phyloP scores from a whole-genome alignment of 1,140 invertebrate species.

The Pseudoatta argentina region DNA sequence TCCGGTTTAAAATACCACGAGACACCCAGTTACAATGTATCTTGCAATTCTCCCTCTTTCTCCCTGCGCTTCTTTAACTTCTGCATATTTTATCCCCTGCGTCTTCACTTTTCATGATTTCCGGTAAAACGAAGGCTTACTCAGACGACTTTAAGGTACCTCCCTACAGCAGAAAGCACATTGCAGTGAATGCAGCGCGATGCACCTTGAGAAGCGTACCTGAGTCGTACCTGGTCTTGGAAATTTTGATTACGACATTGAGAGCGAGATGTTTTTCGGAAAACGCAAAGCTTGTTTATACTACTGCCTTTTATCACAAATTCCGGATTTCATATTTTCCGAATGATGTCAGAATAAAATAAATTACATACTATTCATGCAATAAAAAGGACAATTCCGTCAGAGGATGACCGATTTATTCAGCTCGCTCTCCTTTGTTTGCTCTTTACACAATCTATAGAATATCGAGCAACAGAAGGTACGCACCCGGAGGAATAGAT shows the following conservation, averaged over 20 bases:
- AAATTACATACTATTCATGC: not conserved
- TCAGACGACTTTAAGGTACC: slow-evolving; percentile 35
- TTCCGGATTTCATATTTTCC: not conserved
- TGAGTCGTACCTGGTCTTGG: too few relatives aligned
- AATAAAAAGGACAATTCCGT: not conserved
- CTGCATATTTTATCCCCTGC: not conserved
- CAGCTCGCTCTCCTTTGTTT: slow-evolving; percentile 25
- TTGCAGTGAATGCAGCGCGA: not conserved
- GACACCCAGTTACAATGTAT: slow-evolving; percentile 48
- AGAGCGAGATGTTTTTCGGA: not conserved
- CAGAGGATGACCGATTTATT: slow-evolving; percentile 28
- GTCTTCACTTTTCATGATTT: slow-evolving; percentile 43
- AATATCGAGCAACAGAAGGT: slow-evolving; percentile 60
- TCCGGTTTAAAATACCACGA: slow-evolving; percentile 60
- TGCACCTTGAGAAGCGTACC: not conserved
- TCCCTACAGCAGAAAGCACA: not conserved
- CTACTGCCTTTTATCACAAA: not conserved
- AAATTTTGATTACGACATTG: slow-evolving; percentile 18
- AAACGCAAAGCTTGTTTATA: not conserved
- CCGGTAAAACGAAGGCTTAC: slow-evolving; percentile 28
- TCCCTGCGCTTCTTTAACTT: not conserved
- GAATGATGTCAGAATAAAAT: not conserved
- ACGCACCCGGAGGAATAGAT: slow-evolving; percentile 21
- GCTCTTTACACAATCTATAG: slow-evolving; percentile 53
- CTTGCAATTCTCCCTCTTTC: slow-evolving; percentile 29